These are phyloP conservation scores for Drosophila neoperkinsi DNA, from an alignment of 2,888 invertebrate species.

Conservation along the genomic window DNA sequence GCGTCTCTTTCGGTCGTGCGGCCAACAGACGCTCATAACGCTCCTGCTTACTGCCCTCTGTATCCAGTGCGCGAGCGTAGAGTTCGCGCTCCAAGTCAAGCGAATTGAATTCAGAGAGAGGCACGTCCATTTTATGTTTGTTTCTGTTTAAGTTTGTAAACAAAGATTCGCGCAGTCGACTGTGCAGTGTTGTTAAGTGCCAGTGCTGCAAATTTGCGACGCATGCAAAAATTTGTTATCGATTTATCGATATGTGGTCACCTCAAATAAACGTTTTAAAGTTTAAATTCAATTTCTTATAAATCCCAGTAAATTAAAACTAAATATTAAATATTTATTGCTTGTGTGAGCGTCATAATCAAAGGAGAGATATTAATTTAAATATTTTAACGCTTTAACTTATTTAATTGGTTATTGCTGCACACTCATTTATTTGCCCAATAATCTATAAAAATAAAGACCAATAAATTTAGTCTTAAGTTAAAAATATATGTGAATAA, in stretches of 20 bases:
- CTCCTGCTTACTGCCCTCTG: conserved; percentile 39
- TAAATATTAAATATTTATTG: not conserved
- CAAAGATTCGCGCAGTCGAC: conserved; percentile 26
- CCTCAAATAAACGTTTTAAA: not conserved
- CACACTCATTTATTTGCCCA: not conserved
- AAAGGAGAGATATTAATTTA: not conserved
- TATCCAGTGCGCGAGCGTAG: conserved; percentile 14
- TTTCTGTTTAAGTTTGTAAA: conserved; percentile 25
- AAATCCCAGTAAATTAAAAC: not conserved
- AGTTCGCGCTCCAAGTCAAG: conserved; percentile 50
- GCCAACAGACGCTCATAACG: conserved; percentile 32
- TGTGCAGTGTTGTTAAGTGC: conserved; percentile 4
- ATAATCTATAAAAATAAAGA: not conserved
- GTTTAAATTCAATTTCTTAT: not conserved
- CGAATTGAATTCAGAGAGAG: conserved; percentile 36
- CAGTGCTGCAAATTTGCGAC: not conserved
- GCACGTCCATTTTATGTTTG: conserved; percentile 37
- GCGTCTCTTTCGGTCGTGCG: conserved; percentile 5
- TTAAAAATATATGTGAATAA: not conserved
- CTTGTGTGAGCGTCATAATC: not conserved
- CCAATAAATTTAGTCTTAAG: not conserved
- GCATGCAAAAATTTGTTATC: conserved; percentile 14
- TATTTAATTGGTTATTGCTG: not conserved
- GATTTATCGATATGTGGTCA: conserved; percentile 35
- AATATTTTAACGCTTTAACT: not conserved